phyloP scores from a whole-genome alignment of 2,113 vertebrate species.

The Indicator maculatus region DNA sequence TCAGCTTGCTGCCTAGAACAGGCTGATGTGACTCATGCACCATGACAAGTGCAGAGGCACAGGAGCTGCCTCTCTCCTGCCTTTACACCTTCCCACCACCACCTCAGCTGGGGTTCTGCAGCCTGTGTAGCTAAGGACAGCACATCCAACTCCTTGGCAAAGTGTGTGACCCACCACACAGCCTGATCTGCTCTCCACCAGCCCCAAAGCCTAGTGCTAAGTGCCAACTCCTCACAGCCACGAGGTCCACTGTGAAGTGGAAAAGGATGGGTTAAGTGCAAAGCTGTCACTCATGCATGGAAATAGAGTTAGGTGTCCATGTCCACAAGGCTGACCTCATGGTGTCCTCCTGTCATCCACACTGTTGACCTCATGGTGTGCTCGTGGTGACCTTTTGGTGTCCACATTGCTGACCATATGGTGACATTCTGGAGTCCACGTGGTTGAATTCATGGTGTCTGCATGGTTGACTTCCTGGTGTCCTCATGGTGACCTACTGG shows the following conservation, averaged over 20 bases:
- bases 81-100: background rate
- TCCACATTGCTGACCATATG: too few relatives aligned
- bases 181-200: background rate
- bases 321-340: background rate
- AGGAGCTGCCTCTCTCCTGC: background rate
- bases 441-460: too few relatives aligned
- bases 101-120: background rate
- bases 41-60: background rate
- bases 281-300: background rate
- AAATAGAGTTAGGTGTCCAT: too few relatives aligned
- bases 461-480: too few relatives aligned
- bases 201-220: background rate
- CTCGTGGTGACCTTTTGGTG: too few relatives aligned
- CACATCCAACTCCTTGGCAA: background rate
- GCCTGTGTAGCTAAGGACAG: rapidly evolving
- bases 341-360: too few relatives aligned
- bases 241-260: rapidly evolving
- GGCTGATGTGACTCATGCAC: background rate
- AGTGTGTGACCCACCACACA: background rate
- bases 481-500: too few relatives aligned
- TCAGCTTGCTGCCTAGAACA: background rate
- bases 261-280: rapidly evolving
- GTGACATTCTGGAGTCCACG: too few relatives aligned
- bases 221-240: background rate
- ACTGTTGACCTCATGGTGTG: too few relatives aligned